These are phyloP conservation scores for Drosophila tsacasi DNA, from an alignment of 1,140 invertebrate species.

Conservation along the genomic window DNA sequence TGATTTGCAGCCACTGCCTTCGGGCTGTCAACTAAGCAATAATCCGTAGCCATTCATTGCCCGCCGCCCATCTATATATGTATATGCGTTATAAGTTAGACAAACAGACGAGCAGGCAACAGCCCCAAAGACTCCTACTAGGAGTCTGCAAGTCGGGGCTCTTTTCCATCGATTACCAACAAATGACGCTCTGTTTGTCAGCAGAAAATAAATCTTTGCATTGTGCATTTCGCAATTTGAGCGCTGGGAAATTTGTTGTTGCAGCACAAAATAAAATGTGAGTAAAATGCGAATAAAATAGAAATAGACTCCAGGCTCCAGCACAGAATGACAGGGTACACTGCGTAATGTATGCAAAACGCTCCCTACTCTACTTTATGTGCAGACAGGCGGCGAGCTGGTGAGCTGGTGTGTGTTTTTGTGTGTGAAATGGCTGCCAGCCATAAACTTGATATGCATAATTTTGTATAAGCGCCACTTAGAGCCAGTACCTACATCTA, in stretches of 20 bases:
- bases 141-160: slow-evolving; percentile 36
- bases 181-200: slow-evolving; percentile 78
- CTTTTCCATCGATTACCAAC: slow-evolving; percentile 73
- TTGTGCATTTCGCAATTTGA: slow-evolving; percentile 70
- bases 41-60: slow-evolving; percentile 59
- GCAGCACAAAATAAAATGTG: slow-evolving; percentile 56
- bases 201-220: slow-evolving; percentile 82
- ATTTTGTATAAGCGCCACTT: slow-evolving; percentile 73
- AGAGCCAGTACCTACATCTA: slow-evolving; percentile 18
- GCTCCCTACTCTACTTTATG: slow-evolving; percentile 16
- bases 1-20: slow-evolving; percentile 56
- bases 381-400: slow-evolving; percentile 21
- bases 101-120: slow-evolving; percentile 54
- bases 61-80: neutral
- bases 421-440: slow-evolving; percentile 53
- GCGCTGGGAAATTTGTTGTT: slow-evolving; percentile 40
- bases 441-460: slow-evolving; percentile 80
- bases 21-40: slow-evolving; percentile 54
- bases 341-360: slow-evolving; percentile 75
- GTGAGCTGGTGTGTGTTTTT: slow-evolving; percentile 11
- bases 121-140: neutral
- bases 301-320: slow-evolving; percentile 30
- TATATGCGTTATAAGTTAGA: slow-evolving; percentile 56
- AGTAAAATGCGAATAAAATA: slow-evolving; percentile 45
- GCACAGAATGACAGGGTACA: slow-evolving; percentile 26